Percentiles rank a stretch among this genome's conserved stretches.
Evolutionary conservation across 2,888 invertebrate species (phyloP).

Genomic region (Amphiduros pacificus): DNA sequence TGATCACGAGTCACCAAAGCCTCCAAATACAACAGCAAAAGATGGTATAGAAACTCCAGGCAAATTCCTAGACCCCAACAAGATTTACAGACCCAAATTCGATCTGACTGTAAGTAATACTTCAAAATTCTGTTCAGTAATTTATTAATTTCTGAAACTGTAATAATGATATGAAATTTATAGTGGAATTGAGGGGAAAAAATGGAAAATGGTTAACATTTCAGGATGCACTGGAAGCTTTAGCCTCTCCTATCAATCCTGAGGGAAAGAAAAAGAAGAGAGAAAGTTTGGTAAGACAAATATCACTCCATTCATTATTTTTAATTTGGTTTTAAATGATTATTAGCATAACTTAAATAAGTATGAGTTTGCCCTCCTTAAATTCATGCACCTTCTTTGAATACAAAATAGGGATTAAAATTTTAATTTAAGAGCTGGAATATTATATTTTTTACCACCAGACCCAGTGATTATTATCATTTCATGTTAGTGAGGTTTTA

Average conservation of each 20-base stretch:
- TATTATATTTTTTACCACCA: no score
- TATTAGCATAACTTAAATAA: no score
- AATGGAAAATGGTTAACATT: not conserved
- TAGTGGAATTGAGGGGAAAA: not conserved
- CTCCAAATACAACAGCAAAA: not conserved
- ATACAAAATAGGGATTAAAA: no score
- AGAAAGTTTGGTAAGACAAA: conserved; percentile 4
- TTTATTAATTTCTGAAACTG: no score
- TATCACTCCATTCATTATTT: not conserved
- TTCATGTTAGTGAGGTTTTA: no score
- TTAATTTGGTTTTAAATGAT: no score
- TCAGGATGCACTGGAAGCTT: conserved; percentile 25
- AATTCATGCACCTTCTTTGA: no score
- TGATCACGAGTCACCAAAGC: conserved; percentile 1
- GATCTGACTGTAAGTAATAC: conserved; percentile 42
- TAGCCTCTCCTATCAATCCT: conserved; percentile 23
- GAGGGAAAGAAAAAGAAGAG: not conserved
- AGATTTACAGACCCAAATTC: conserved; percentile 38
- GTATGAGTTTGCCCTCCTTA: no score
- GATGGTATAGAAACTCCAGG: conserved; percentile 40
- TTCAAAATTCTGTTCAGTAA: no score
- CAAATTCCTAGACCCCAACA: conserved; percentile 44
- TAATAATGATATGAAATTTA: not conserved
- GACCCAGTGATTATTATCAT: no score
- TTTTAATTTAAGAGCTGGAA: no score